phyloP scores from a whole-genome alignment of 2,113 vertebrate species.

The Climacteris rufus region DNA sequence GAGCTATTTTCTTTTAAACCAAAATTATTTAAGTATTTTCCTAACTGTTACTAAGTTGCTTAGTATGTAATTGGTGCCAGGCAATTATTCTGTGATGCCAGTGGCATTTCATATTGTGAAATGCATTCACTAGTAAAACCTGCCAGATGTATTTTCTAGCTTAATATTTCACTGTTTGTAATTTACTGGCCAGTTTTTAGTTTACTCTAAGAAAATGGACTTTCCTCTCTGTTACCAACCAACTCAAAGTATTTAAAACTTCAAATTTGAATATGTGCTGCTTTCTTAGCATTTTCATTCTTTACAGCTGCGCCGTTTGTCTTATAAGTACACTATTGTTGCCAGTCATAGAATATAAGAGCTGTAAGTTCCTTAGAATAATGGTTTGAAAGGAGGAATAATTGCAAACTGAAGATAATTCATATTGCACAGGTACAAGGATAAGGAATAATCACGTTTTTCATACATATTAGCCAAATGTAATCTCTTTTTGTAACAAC shows the following conservation, averaged over 20 bases:
- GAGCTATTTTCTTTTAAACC: background rate
- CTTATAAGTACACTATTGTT: background rate
- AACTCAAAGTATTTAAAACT: background rate
- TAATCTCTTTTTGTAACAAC: slow-evolving; percentile 40
- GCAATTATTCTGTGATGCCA: background rate
- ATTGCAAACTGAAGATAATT: slow-evolving; percentile 46
- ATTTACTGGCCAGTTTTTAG: background rate
- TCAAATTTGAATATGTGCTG: background rate
- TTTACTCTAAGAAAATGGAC: background rate
- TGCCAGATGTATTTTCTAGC: background rate
- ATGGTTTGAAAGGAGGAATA: slow-evolving; percentile 36
- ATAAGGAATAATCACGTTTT: slow-evolving; percentile 41
- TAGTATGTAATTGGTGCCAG: background rate
- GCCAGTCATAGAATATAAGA: background rate
- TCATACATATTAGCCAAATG: slow-evolving; percentile 29
- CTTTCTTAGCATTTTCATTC: background rate
- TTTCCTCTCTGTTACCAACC: background rate
- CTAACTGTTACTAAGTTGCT: background rate
- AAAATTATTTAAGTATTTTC: background rate
- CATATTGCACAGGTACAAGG: slow-evolving; percentile 27
- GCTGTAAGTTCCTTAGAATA: background rate
- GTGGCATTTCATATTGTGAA: background rate
- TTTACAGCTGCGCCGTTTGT: background rate
- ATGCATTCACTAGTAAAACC: background rate
- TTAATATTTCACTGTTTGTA: background rate